Percentiles rank a stretch among this genome's conserved stretches.
These are phyloP conservation scores for Caenorhabditis panamensis DNA, from an alignment of 2,888 invertebrate genomes.

Conservation along the genomic window DNA sequence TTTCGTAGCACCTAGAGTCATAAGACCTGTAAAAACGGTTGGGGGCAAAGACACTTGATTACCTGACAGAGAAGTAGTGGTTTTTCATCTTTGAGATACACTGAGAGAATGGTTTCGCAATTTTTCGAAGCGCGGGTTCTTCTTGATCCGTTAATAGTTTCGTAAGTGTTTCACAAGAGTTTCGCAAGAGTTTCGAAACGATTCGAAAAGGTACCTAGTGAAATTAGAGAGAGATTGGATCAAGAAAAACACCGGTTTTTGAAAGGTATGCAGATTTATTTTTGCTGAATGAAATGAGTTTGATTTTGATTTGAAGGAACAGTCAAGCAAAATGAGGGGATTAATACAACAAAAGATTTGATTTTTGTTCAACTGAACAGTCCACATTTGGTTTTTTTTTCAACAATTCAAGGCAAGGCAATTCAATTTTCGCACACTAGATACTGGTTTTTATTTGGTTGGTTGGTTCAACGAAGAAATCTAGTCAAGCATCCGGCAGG, in stretches of 20 bases:
- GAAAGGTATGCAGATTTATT: conserved; percentile 32
- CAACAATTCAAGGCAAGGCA: conserved; percentile 20
- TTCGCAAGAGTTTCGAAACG: conserved; percentile 54
- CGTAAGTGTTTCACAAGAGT: neutral
- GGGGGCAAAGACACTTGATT: conserved; percentile 6
- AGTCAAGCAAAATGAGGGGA: no score
- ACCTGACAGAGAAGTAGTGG: conserved; percentile 21
- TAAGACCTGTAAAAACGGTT: conserved; percentile 43
- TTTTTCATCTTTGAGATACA: no score
- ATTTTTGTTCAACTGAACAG: neutral
- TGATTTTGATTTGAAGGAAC: conserved; percentile 1
- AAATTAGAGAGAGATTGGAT: conserved; percentile 28
- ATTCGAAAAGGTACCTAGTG: no score
- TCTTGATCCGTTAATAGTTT: no score
- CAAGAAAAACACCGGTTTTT: conserved; percentile 45
- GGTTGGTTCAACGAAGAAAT: conserved; percentile 2
- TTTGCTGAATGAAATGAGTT: neutral
- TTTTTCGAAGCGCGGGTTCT: conserved; percentile 23
- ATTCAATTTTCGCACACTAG: conserved; percentile 30
- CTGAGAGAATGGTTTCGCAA: no score
- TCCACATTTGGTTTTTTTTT: conserved; percentile 4
- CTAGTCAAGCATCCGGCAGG: conserved; percentile 38
- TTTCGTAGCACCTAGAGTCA: neutral
- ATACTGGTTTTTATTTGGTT: no score
- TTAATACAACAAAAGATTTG: conserved; percentile 2